Evolutionary conservation across 2,888 invertebrate genomes (phyloP), one percentile per base, ranked within the genome.

Genomic region (Apodemia zela): DNA sequence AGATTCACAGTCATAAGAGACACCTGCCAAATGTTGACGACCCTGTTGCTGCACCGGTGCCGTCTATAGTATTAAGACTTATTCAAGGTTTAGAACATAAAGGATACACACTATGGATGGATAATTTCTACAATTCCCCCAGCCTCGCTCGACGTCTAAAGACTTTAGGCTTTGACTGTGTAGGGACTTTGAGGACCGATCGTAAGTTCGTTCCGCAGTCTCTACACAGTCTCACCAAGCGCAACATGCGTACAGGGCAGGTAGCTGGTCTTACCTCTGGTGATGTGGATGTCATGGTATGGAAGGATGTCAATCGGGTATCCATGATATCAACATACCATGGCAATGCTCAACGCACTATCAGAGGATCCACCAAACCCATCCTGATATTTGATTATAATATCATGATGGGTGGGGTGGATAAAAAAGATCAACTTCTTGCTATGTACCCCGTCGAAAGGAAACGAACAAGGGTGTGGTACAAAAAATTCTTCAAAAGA

Each of bases 81-180:
- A 17, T 66, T 0, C 15, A 65, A 10, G 71, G 69, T 38, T 62
- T 71, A 1, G 68, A 71, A 57, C 11, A 68, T 25, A 65, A 51
- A 13, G 70, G 70, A 1, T 42, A 69, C 51, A 71, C 69, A 0
- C 7, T 73, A 3, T 71, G 72, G 72, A 72, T 75, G 73, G 73
- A 74, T 57, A 75, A 71, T 54, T 71, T 29, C 47, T 75, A 73
- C n/a, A 72, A 71, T 33, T 68, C 66, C 0, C 64, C 66, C 8
- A 21, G 38, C 25, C 62, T 64, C 2, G 61, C 66, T 11, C 61
- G 63, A 13, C 15, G 17, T n/a, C 42, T 63, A 7, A 65, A 62
- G 21, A 11, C 25, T 11, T 13, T 42, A 2, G 66, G 66, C 1
- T 61, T 67, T n/a, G 65, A 67, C 60, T 67, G 65, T 38, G 59